Base-by-base conservation (phyloP, 2,888 invertebrate genomes). In the Acleris laterana region DNA sequence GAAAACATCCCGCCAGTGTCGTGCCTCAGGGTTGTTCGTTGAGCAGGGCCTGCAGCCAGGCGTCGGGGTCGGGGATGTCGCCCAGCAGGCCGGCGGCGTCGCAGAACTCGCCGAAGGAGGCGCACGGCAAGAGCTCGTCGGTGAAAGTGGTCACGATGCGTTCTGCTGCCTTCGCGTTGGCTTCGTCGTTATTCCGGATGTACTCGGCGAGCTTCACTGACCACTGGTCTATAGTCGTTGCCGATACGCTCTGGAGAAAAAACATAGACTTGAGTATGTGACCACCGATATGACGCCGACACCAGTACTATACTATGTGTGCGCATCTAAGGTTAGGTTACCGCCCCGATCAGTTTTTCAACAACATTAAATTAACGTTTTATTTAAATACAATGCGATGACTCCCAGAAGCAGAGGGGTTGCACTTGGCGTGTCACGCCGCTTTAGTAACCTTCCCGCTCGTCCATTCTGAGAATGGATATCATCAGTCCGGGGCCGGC, bases 151-250 rank as follows among this genome's bases (percentile, higher is more conserved):
- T 93, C 70, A 99, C 94, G 68, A 99, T 94, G 70, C 95, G 95
- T 84, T 98, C 98, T 13, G 98, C 97, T 16, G 96, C 95, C 84
- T 99, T 98, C 22, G 98, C 93, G 90, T 99, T 94, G 5, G 95
- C 94, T 84, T 98, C 98, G 92, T 99, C 99, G 89, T 98, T 98
- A 85, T 98, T 96, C 2, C 99, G 96, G 79, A 99, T 97, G 85
- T 96, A 98, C 84, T 98, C 98, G 20, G 98, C 98, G 63, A 99
- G 92, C 69, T 96, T 95, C 53, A 96, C 94, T 28, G 98, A 96
- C 99, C 99, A 99, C 75, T 97, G 97, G 73, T 97, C 97, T 70
- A 96, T 96, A 9, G 94, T 90, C 5, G 94, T 93, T 49, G 96
- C 95, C 61, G 94, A 94, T 50, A 96, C 95, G 83, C 94, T 95